Evolutionary conservation across 2,797 vertebrate species (phyloP).

Genomic region (Enteromius treurensis): DNA sequence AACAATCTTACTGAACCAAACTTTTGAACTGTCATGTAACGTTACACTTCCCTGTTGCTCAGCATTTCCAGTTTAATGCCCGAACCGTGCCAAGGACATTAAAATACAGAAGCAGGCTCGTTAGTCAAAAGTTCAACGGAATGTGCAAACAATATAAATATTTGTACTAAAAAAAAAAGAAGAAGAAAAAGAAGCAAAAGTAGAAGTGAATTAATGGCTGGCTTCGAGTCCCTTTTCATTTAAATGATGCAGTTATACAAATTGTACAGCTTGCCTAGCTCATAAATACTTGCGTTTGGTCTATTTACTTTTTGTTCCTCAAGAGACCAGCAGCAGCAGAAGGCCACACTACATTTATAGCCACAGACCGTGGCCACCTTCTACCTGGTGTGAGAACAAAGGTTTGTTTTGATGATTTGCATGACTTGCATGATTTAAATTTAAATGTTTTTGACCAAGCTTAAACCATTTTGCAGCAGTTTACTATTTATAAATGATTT

Average conservation of each 20-base stretch:
- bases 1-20: background rate
- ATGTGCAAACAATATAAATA: background rate
- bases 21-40: background rate
- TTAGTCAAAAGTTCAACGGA: background rate
- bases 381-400: slow-evolving; percentile 77
- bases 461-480: background rate
- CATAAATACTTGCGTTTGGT: slow-evolving; percentile 29
- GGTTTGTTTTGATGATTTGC: slow-evolving; percentile 68
- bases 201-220: background rate
- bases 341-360: slow-evolving; percentile 80
- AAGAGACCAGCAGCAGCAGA: slow-evolving; percentile 72
- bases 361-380: slow-evolving; percentile 82
- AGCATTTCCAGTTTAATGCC: background rate
- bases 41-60: background rate
- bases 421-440: background rate
- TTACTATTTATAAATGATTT: background rate
- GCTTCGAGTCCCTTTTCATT: background rate
- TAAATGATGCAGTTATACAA: background rate
- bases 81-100: background rate
- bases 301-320: slow-evolving; percentile 18
- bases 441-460: background rate
- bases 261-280: background rate
- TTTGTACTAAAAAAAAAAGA: background rate
- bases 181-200: background rate
- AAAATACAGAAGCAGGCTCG: background rate